Base-by-base conservation (phyloP, 1,140 invertebrate species). In the Mamestra configurata region DNA sequence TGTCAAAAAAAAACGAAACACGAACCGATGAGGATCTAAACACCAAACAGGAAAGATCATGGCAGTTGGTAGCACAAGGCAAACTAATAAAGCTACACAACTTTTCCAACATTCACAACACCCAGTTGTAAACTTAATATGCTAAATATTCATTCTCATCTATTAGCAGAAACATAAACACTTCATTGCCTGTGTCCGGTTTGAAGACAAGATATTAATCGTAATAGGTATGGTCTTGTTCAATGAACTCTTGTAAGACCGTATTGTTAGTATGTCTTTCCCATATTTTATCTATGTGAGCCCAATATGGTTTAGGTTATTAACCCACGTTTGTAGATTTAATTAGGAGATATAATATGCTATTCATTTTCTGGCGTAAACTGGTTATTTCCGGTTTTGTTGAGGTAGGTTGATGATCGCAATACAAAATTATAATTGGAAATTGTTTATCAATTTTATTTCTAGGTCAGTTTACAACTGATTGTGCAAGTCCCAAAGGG, bases 171-270 rank as follows among this genome's bases (percentile, higher is more conserved):
- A 31, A 64, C 18, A 64, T 40, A 64, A 64, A 72, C 70, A 73
- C 51, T 73, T 73, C 71, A 68, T 68, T 68, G 71, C 18, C n/a
- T 73, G 51, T 73, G 55, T 73, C 71, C 71, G 71, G 71, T 37
- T 73, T 57, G 55, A n/a, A 73, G 53, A 73, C 71, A 73, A 40
- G 71, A 24, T 73, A 73, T 73, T 73, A 73, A 73, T 73, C 51
- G 53, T 59, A 73, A 57, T 59, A 73, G 71, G 53, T 73, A 73
- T 13, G 64, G 40, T 68, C 59, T 73, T 73, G 71, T 73, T 55
- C 71, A 73, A 73, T 55, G 71, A 73, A 73, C 71, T 57, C 71
- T 73, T 57, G 51, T 70, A 27, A 10, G 70, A 20, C 40, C 37
- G 43, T 66, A 64, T 37, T 27, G 35, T 46, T 27, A 68, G 64